phyloP scores from a whole-genome alignment of 35 echinoderm and acorn worm genomes.

The Hemicentrotus pulcherrimus region DNA sequence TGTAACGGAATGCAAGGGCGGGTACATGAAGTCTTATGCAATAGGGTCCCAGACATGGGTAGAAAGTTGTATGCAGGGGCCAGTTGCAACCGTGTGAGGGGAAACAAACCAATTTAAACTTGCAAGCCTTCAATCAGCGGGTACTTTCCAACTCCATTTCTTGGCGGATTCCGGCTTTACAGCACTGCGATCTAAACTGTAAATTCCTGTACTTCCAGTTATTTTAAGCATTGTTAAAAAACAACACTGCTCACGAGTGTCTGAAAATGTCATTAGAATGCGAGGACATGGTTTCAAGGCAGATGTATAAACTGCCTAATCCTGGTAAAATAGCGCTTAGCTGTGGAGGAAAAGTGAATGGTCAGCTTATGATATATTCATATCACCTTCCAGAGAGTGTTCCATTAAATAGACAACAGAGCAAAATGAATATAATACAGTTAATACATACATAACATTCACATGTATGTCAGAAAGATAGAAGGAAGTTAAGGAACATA shows the following conservation, averaged over 20 bases:
- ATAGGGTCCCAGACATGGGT: neutral
- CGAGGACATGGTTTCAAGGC: slow-evolving; percentile 6
- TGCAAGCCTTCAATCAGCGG: slow-evolving; percentile 4
- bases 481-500: neutral
- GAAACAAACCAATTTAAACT: slow-evolving; percentile 51
- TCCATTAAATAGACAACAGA: neutral
- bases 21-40: neutral
- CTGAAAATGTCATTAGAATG: slow-evolving; percentile 26
- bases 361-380: neutral
- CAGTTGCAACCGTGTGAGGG: slow-evolving; percentile 13
- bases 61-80: neutral
- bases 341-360: slow-evolving; percentile 8
- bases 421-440: neutral
- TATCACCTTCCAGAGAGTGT: neutral
- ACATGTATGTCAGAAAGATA: neutral
- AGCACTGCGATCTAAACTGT: slow-evolving; percentile 36
- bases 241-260: neutral
- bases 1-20: neutral
- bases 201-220: slow-evolving; percentile 40
- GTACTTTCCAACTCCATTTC: slow-evolving; percentile 42
- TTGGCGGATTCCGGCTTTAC: slow-evolving; percentile 38
- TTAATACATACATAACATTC: neutral
- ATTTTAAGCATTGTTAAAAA: neutral
- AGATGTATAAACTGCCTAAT: neutral
- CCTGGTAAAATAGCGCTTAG: neutral